These are phyloP conservation scores for Ifrita kowaldi DNA, from an alignment of 2,113 vertebrate species.

Conservation along the genomic window DNA sequence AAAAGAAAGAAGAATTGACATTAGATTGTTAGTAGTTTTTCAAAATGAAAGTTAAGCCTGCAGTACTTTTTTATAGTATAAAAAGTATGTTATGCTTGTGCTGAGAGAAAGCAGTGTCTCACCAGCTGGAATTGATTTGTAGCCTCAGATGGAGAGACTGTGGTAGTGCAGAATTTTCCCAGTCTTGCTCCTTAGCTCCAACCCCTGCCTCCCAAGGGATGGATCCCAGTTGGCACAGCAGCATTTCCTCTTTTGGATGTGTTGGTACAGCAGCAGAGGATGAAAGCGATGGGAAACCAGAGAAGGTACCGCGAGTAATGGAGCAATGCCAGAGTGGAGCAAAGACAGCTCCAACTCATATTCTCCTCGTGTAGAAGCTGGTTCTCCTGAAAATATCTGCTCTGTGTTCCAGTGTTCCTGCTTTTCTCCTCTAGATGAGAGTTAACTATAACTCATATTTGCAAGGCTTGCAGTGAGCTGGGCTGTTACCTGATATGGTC, in stretches of 20 bases:
- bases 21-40: constrained; percentile 15
- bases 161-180: not conserved
- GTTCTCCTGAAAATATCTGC: not conserved
- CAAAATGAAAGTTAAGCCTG: not conserved
- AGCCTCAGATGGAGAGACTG: not conserved
- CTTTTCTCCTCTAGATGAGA: not conserved
- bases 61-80: not conserved
- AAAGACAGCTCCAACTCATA: not conserved
- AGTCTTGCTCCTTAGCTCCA: not conserved
- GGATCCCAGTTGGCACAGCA: not conserved
- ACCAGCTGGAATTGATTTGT: not conserved
- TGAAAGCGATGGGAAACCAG: not conserved
- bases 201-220: not conserved
- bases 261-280: not conserved
- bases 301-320: not conserved
- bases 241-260: not conserved
- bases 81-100: not conserved
- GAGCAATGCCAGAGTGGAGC: not conserved
- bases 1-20: not conserved
- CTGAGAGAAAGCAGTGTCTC: not conserved
- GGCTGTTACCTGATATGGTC: not conserved
- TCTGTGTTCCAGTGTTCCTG: not conserved
- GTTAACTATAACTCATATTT: not conserved
- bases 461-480: not conserved
- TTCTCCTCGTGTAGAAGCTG: not conserved